Base-by-base conservation (phyloP, 1,140 invertebrate genomes). In the Macrobrachium rosenbergii region DNA sequence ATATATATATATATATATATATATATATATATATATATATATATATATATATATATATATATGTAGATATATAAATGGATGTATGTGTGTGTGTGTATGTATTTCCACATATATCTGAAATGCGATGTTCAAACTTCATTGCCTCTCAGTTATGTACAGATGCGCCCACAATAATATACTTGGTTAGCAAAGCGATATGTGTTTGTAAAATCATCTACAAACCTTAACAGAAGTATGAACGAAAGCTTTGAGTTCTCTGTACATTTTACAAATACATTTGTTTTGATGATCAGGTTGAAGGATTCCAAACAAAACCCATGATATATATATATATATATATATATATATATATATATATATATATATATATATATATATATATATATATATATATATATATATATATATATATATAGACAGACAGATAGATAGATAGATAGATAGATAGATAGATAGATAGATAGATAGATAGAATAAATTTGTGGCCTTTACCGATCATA, bases 1-100 rank as follows among this genome's bases (percentile, higher is more conserved):
- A n/a, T n/a, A n/a, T n/a, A n/a, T n/a, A n/a, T n/a, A n/a, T n/a
- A n/a, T n/a, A n/a, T n/a, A n/a, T n/a, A 67, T 77, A 76, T 89
- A 67, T 60, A 77, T 83, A 73, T 82, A 64, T 67, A 45, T 77
- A 43, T 88, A 45, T 59, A 67, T 87, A 58, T 82, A 88, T 80
- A 79, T 77, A 83, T 63, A 52, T 78, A 87, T 82, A 43, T 75
- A 63, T 81, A 73, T 87, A 60, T 81, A 45, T 80, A 82, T 82
- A 76, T 76, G 62, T 82, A 64, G 75, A 67, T 76, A 43, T 81
- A 75, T 80, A 63, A 69, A 72, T 87, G n/a, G 58, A 79, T 37
- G 21, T 72, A 59, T 23, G 11, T 37, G 14, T 45, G 14, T 63
- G n/a, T 72, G n/a, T 81, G 12, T 67, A n/a, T n/a, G n/a, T n/a